Percentiles rank a stretch among this genome's conserved stretches.
Evolutionary conservation across 2,113 vertebrate species (phyloP).

Genomic region (Monopterus albus): DNA sequence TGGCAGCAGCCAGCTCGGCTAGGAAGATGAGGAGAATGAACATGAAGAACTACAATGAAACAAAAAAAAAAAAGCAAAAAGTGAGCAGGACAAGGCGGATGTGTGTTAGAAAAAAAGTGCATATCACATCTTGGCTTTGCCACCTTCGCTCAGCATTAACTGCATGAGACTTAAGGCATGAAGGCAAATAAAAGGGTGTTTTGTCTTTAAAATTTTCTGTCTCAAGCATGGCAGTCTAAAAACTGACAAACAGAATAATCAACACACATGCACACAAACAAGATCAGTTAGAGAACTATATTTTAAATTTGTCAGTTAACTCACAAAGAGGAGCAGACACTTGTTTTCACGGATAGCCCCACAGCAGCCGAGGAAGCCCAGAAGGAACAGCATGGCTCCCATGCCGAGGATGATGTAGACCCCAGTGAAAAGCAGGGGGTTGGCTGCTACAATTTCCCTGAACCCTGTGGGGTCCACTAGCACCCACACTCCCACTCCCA

Average conservation of each 20-base stretch:
- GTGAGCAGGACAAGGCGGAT: constrained; percentile 4
- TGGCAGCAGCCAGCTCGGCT: constrained; percentile 92
- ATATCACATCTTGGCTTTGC: constrained; percentile 20
- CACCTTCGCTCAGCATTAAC: constrained; percentile 64
- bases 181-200: constrained; percentile 40
- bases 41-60: constrained; percentile 90
- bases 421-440: constrained; percentile 91
- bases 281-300: constrained; percentile 21
- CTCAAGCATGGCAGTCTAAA: constrained; percentile 38
- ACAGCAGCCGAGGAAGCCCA: constrained; percentile 96
- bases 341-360: constrained; percentile 96
- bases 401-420: constrained; percentile 93
- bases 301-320: constrained; percentile 70
- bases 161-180: constrained; percentile 37
- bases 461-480: constrained; percentile 94
- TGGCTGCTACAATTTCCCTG: constrained; percentile 92
- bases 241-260: constrained; percentile 42
- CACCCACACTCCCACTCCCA: constrained; percentile 94
- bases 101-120: constrained; percentile 43
- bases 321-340: constrained; percentile 95
- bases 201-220: constrained; percentile 41
- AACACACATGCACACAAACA: constrained; percentile 37
- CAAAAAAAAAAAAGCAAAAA: constrained; percentile 11
- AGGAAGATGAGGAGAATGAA: constrained; percentile 96
- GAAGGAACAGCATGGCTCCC: constrained; percentile 94